Percentiles rank a stretch among this genome's conserved stretches.
phyloP scores from a whole-genome alignment of 2,797 vertebrate species.

The Vespertilio murinus region DNA sequence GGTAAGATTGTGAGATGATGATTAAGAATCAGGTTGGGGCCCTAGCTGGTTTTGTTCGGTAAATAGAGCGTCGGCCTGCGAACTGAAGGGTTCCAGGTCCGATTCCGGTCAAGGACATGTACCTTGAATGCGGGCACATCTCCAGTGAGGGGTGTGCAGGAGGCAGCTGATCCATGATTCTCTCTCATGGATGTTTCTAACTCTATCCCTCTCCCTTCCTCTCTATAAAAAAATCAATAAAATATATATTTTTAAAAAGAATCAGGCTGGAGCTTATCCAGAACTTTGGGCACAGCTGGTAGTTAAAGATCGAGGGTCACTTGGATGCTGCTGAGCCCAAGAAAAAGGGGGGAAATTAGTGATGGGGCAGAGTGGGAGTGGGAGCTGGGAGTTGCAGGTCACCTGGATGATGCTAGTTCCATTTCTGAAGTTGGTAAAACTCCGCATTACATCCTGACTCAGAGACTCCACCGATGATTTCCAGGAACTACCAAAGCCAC shows the following conservation, averaged over 20 bases:
- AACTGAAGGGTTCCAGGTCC: too few relatives aligned
- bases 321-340: background rate
- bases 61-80: too few relatives aligned
- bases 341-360: background rate
- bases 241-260: background rate
- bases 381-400: background rate
- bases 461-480: constrained; percentile 93
- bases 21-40: background rate
- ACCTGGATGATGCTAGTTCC: constrained; percentile 97
- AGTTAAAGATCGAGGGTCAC: background rate
- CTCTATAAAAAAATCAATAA: too few relatives aligned
- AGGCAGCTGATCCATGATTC: too few relatives aligned
- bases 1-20: background rate
- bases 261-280: background rate
- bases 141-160: too few relatives aligned
- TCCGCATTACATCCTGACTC: constrained; percentile 96
- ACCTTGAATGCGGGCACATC: too few relatives aligned
- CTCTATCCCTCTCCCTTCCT: too few relatives aligned
- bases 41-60: too few relatives aligned
- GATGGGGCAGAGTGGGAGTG: background rate
- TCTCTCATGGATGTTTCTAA: too few relatives aligned
- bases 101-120: too few relatives aligned
- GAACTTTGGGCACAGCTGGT: background rate
- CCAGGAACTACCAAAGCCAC: constrained; percentile 92
- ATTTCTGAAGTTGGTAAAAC: constrained; percentile 96